A percentile compares a stretch with the other conserved stretches of the same genome.
Conservation (phyloP, 1,140 invertebrate genomes). For the Antheraea mylitta region DNA sequence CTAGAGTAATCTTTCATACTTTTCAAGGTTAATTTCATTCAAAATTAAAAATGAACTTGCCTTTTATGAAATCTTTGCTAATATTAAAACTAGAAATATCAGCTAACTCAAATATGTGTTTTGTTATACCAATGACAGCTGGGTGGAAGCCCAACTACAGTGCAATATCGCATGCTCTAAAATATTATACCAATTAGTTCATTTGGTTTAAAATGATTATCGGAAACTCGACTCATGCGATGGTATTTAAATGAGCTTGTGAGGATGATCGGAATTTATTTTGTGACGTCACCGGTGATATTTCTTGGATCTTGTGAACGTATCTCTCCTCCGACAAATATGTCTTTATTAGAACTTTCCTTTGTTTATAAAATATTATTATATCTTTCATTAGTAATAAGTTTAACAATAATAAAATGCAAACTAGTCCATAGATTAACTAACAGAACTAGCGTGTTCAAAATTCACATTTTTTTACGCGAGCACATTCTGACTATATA, state of each 20-base stretch:
- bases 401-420: no score
- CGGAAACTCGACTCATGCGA: not conserved
- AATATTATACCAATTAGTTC: not conserved
- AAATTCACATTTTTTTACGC: no score
- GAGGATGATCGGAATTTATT: not conserved
- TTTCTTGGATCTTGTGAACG: not conserved
- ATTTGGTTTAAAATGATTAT: not conserved
- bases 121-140: not conserved
- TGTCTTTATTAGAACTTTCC: no score
- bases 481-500: no score
- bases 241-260: not conserved
- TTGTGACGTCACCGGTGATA: not conserved
- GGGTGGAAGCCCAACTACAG: conserved; percentile 8
- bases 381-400: no score
- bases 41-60: not conserved
- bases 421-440: no score
- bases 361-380: no score
- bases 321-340: no score
- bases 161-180: conserved; percentile 8
- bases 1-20: not conserved
- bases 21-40: not conserved
- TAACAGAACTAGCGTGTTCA: no score
- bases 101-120: not conserved
- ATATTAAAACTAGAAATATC: not conserved
- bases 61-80: not conserved